Base-by-base conservation (phyloP, 2,888 invertebrate species). In the Cantharis rustica region DNA sequence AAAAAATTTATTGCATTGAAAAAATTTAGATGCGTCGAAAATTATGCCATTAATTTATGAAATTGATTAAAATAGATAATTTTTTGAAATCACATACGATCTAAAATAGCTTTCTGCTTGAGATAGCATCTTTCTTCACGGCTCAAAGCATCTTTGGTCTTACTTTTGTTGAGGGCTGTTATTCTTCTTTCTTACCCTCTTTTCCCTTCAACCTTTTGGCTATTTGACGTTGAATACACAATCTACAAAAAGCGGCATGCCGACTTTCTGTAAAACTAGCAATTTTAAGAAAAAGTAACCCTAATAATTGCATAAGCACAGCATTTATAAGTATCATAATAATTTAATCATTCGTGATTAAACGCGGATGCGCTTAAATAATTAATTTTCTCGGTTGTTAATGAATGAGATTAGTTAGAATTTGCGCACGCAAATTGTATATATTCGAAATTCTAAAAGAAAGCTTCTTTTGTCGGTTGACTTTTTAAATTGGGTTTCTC, bases 131-230 rank as follows among this genome's bases (percentile, higher is more conserved):
- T 85, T 83, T 85, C 83, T 85, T 85, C 83, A 84, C 84, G 84
- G 85, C 76, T 84, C 82, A 83, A 81, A 83, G 85, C 84, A 84
- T 86, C 84, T 83, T 84, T 84, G 83, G 82, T 85, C 84, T 85
- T 78, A 84, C 85, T 86, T 86, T 86, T 86, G 85, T 86, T 83
- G 81, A 81, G 82, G 82, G 84, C 85, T 84, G 85, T 85, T 86
- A 85, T 86, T 83, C 81, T 81, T 77, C 75, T 81, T 75, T 77
- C 74, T 79, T 80, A 79, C 81, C 75, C 76, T 79, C 79, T 71
- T 77, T 76, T 76, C 81, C 68, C 81, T 79, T 74, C 75, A 69
- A 69, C 68, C 78, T 77, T 76, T 77, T 74, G 71, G 72, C 75
- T 79, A 80, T 79, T 80, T 77, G 71, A 76, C 71, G 71, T 75